A percentile compares a stretch with the other conserved stretches of the same genome.
Evolutionary conservation across 2,888 invertebrate genomes (phyloP).

Genomic region (Eulithis prunata): DNA sequence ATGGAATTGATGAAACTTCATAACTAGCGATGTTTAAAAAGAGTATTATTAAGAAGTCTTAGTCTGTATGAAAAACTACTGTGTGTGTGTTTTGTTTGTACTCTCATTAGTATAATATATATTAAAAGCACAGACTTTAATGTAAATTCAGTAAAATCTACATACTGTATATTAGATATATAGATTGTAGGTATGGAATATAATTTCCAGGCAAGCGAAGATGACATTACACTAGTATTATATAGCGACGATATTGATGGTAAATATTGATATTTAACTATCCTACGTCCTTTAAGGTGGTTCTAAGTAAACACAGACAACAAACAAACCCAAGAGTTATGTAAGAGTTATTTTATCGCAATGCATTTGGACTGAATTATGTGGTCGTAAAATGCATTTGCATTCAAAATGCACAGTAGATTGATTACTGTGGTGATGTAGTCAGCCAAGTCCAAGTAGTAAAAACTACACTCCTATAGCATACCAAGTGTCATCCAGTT

Average conservation of each 20-base stretch:
- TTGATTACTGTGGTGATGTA: slow-evolving; percentile 4
- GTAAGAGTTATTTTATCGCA: neutral
- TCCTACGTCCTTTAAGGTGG: too few relatives aligned
- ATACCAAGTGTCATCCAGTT: slow-evolving; percentile 8
- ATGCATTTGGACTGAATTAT: slow-evolving; percentile 15
- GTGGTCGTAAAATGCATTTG: slow-evolving; percentile 15
- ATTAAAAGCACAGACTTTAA: too few relatives aligned
- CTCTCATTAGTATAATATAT: too few relatives aligned
- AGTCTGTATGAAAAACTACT: too few relatives aligned
- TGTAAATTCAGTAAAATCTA: too few relatives aligned
- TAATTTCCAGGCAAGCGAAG: neutral
- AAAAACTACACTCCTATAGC: slow-evolving; percentile 11
- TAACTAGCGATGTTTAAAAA: too few relatives aligned
- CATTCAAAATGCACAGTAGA: slow-evolving; percentile 8
- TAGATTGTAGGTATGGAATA: neutral
- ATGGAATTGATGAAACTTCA: too few relatives aligned
- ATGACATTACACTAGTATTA: neutral
- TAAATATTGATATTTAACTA: too few relatives aligned
- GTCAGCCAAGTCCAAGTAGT: slow-evolving; percentile 9
- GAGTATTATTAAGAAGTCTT: too few relatives aligned
- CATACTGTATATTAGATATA: too few relatives aligned
- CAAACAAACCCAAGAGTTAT: slow-evolving; percentile 3
- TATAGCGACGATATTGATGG: neutral
- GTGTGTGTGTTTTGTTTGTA: too few relatives aligned
- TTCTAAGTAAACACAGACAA: neutral